Evolutionary conservation across 2,113 vertebrate genomes (phyloP).

Genomic region (Riparia riparia): DNA sequence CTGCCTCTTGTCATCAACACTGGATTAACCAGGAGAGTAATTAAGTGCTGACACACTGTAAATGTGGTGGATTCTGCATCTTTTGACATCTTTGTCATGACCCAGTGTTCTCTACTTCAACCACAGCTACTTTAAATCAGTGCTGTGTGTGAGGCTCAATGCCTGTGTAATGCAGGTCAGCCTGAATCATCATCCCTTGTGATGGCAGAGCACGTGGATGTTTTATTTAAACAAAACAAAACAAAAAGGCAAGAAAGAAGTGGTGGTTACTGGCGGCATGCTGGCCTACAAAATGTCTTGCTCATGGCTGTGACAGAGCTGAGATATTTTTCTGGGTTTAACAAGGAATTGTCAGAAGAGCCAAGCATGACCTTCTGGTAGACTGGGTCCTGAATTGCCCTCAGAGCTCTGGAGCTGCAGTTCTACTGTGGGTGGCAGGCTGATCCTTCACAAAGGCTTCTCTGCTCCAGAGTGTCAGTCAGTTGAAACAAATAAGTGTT

Average conservation of each 20-base stretch:
- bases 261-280: not conserved
- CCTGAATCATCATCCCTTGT: slow-evolving; percentile 22
- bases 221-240: not conserved
- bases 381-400: not conserved
- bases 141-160: not conserved
- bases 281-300: not conserved
- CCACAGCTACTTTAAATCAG: not conserved
- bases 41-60: not conserved
- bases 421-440: not conserved
- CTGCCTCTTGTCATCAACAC: not conserved
- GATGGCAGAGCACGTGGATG: not conserved
- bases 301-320: not conserved
- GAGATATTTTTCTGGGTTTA: not conserved
- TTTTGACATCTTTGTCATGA: not conserved
- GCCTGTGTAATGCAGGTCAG: slow-evolving; percentile 1
- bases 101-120: not conserved
- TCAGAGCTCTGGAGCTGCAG: not conserved
- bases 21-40: not conserved
- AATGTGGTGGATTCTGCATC: not conserved
- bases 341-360: not conserved
- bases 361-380: not conserved
- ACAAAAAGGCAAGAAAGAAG: not conserved
- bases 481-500: not conserved
- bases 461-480: not conserved
- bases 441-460: not conserved